phyloP scores from a whole-genome alignment of 1,140 invertebrate species.

The Papilio machaon region DNA sequence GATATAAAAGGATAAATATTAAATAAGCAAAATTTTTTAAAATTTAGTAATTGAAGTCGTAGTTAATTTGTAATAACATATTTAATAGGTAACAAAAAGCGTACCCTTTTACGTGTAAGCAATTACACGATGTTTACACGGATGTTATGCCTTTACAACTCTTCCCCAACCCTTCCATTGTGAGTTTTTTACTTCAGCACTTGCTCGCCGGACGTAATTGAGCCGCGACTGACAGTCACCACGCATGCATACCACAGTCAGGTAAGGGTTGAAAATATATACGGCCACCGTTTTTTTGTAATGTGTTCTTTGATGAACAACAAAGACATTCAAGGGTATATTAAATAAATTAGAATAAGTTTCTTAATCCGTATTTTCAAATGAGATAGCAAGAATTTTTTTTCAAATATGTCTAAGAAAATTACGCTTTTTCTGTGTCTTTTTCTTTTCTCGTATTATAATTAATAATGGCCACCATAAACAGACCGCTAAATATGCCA shows the following conservation, averaged over 20 bases:
- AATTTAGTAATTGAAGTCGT: not conserved
- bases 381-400: no score
- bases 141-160: constrained; percentile 71
- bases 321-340: not conserved
- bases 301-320: not conserved
- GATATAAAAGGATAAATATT: not conserved
- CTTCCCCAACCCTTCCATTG: constrained; percentile 75
- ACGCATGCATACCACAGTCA: constrained; percentile 38
- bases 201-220: constrained; percentile 64
- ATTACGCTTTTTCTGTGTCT: no score
- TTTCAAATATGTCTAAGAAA: no score
- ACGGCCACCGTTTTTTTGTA: not conserved
- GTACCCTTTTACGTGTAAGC: constrained; percentile 71
- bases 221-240: constrained; percentile 49
- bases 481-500: no score
- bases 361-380: no score
- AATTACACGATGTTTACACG: constrained; percentile 80
- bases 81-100: constrained; percentile 37
- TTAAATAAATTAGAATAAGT: no score
- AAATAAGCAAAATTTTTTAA: not conserved
- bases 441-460: no score
- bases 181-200: constrained; percentile 67
- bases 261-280: constrained; percentile 11
- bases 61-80: constrained; percentile 15
- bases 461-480: no score